phyloP scores from a whole-genome alignment of 1,140 invertebrate species.

The Bradysia coprophila region DNA sequence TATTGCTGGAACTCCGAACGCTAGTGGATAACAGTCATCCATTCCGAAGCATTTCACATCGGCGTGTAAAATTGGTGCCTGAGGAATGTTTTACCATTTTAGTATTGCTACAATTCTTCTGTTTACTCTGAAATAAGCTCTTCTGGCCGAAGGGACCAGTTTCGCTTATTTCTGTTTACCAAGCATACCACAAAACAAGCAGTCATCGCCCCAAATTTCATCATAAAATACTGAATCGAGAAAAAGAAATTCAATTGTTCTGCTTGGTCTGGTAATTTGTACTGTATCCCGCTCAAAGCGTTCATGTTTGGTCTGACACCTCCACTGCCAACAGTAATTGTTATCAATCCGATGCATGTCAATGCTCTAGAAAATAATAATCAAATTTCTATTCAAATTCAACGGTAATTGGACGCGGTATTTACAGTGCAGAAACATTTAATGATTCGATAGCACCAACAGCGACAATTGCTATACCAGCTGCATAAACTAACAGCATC shows the following conservation, averaged over 20 bases:
- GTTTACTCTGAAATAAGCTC: too few relatives aligned
- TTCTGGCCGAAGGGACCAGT: too few relatives aligned
- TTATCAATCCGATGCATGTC: slow-evolving; percentile 15
- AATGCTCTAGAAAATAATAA: too few relatives aligned
- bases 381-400: too few relatives aligned
- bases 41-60: slow-evolving; percentile 49
- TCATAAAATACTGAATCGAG: slow-evolving; percentile 62
- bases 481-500: slow-evolving; percentile 47
- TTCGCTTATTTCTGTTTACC: too few relatives aligned
- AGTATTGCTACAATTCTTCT: too few relatives aligned
- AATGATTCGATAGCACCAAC: not conserved
- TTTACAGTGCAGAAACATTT: not conserved
- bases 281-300: slow-evolving; percentile 75
- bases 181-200: slow-evolving; percentile 49
- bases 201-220: slow-evolving; percentile 54
- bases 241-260: slow-evolving; percentile 48
- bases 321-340: slow-evolving; percentile 53
- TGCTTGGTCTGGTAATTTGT: slow-evolving; percentile 35
- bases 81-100: too few relatives aligned
- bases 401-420: too few relatives aligned
- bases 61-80: too few relatives aligned
- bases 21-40: slow-evolving; percentile 51
- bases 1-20: slow-evolving; percentile 61
- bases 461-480: slow-evolving; percentile 46
- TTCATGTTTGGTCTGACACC: slow-evolving; percentile 74